Conservation (phyloP, 2,113 vertebrate species). For the Syrrhaptes paradoxus region DNA sequence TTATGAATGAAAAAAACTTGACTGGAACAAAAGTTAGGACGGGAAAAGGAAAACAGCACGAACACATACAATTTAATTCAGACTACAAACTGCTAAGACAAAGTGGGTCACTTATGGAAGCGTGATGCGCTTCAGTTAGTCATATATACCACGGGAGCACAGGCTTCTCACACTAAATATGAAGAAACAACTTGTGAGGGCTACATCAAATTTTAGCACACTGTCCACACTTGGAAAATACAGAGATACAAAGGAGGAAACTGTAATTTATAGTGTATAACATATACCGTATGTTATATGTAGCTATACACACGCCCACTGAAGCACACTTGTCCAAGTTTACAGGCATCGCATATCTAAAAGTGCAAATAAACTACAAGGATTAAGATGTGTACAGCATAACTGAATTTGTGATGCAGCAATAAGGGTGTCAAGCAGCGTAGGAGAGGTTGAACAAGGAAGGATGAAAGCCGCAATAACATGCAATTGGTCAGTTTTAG, state of each 20-base stretch:
- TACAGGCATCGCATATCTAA: rapidly evolving
- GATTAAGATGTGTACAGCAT: not conserved
- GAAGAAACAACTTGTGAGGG: not conserved
- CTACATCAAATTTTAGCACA: not conserved
- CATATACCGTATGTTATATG: rapidly evolving
- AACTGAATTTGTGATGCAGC: not conserved
- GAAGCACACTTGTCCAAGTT: not conserved
- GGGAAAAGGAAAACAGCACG: not conserved
- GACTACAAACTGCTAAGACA: not conserved
- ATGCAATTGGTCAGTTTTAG: too few species aligned
- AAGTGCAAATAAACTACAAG: not conserved
- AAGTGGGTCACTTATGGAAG: not conserved
- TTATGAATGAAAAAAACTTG: not conserved
- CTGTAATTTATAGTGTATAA: not conserved
- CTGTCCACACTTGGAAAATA: not conserved
- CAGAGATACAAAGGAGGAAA: not conserved
- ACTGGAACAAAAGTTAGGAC: not conserved
- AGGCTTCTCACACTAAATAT: not conserved
- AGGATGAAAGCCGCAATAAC: too few species aligned
- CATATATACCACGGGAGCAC: not conserved
- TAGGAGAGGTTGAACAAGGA: not conserved
- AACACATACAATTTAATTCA: not conserved
- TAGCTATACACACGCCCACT: not conserved
- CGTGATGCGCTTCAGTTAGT: not conserved
- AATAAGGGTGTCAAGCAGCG: not conserved